These are phyloP conservation scores for Rhadina sibilatrix DNA, from an alignment of 2,113 vertebrate species.

Conservation along the genomic window DNA sequence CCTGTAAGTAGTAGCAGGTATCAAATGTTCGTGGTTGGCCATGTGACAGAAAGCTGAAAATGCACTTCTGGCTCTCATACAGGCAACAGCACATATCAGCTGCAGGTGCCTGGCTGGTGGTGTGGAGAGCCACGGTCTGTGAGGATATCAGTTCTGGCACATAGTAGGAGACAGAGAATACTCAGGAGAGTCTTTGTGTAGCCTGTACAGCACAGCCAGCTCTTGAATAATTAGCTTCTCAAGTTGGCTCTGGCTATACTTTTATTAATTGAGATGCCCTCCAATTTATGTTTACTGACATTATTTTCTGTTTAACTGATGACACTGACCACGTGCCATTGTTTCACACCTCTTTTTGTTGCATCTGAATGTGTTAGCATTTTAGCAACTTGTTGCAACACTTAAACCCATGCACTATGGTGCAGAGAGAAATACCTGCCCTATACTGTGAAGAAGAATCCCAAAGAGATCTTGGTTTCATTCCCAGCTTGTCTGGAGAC, in stretches of 20 bases:
- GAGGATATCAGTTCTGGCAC: neutral
- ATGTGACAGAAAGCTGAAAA: neutral
- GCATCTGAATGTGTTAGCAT: neutral
- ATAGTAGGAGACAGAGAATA: neutral
- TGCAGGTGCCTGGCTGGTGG: neutral
- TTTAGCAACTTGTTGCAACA: neutral
- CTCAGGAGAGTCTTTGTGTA: neutral
- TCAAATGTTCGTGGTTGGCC: neutral
- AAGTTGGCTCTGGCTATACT: neutral
- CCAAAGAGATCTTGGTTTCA: neutral
- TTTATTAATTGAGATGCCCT: neutral
- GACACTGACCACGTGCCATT: neutral
- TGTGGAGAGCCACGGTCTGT: neutral
- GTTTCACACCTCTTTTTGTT: neutral
- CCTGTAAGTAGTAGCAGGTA: neutral
- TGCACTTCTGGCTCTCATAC: neutral
- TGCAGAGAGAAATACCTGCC: neutral
- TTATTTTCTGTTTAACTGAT: neutral
- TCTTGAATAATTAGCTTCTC: slow-evolving; percentile 11
- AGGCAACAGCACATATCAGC: neutral
- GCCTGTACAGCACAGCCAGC: neutral
- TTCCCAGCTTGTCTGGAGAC: neutral
- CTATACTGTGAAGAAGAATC: neutral
- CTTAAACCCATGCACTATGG: neutral
- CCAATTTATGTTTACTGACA: neutral